These are phyloP conservation scores for Eulemur rubriventer DNA, from an alignment of 2,797 vertebrate species.

Conservation along the genomic window DNA sequence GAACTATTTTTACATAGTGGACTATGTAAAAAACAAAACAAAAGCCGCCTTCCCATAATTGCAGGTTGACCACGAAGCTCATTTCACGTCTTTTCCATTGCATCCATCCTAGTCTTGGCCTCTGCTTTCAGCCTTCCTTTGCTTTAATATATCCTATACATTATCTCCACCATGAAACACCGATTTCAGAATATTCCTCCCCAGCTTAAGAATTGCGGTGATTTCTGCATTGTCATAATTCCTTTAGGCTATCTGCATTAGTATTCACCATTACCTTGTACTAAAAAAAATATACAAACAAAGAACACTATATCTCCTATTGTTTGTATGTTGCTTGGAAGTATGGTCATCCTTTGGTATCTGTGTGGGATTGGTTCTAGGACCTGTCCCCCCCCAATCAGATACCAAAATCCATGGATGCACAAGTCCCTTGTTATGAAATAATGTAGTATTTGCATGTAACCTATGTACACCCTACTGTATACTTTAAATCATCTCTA, in stretches of 20 bases:
- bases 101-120: not conserved
- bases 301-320: not conserved
- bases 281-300: not conserved
- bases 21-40: not conserved
- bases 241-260: not conserved
- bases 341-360: not conserved
- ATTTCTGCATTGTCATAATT: slow-evolving; percentile 27
- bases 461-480: not conserved
- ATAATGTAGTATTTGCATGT: not conserved
- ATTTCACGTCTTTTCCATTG: not conserved
- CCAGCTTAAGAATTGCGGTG: not conserved
- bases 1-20: not conserved
- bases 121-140: not conserved
- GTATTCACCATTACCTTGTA: not conserved
- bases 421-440: not conserved
- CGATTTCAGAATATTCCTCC: slow-evolving; percentile 9
- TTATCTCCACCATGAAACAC: not conserved
- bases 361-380: not conserved
- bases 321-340: not conserved
- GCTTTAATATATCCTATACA: not conserved
- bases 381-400: not conserved
- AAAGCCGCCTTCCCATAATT: not conserved
- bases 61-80: not conserved
- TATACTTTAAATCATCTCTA: not conserved
- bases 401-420: not conserved